Evolutionary conservation across 53 echinoderm and acorn worm species (phyloP), one percentile per base, ranked within the genome.

Genomic region (Glandiceps talaboti): DNA sequence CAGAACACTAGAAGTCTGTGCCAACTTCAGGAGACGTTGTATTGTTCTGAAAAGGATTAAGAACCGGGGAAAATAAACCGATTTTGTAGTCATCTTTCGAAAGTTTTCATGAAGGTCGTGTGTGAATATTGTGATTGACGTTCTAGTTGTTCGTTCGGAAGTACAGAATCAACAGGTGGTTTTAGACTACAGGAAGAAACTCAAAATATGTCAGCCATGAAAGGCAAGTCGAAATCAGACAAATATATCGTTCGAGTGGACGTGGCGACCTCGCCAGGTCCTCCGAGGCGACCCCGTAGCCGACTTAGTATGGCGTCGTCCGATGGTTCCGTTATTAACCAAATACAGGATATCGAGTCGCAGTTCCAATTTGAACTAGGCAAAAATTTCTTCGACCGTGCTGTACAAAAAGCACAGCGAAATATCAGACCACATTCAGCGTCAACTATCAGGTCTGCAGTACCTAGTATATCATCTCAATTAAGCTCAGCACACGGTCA

Each of bases 301-400:
- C 64, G 64, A 6, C 6, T 20, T 20, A 45, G 64, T 20, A 45
- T 45, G 64, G 64, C 20, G 64, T 45, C 64, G 64, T 45, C 64
- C 6, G 64, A 45, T 45, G 64, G 64, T 12, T 45, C 64, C 32
- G 76, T 82, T 64, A 87, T 87, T 31, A 81, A 81, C 20, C 77
- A 88, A 75, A 77, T 76, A 1, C 30, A 78, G n/a, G 93, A 91
- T 33, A 80, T 96, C 30, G 92, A 96, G 77, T 96, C 97, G 26
- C 91, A 96, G 83, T 96, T 96, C 73, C 97, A 96, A 74, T 86
- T 86, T 31, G 89, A 91, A 27, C 88, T 96, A 0, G 92, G 97
- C 14, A 92, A 92, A 83, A 85, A 85, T 74, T 86, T 96, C 45
- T 96, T 96, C 87, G 97, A 96, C 14, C 77, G 90, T 33, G 80